Conservation (phyloP, 2,888 invertebrate species). For the Stenodema calcarata region DNA sequence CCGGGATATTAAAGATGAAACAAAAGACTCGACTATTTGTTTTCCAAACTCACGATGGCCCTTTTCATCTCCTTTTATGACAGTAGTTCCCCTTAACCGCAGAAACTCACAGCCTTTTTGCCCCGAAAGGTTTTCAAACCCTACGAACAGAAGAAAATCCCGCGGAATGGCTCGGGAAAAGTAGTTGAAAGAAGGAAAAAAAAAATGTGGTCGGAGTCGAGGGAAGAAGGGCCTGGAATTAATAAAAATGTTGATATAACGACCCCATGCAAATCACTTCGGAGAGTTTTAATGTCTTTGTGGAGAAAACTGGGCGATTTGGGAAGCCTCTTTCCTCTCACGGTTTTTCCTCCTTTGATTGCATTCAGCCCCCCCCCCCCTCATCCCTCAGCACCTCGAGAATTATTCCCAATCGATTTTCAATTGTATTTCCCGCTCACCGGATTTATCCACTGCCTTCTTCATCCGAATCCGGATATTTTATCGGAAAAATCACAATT, state of each 20-base stretch:
- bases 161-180: not conserved
- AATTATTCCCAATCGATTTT: constrained; percentile 40
- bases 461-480: not conserved
- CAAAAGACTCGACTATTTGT: not conserved
- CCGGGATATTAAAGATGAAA: not conserved
- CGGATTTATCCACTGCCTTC: not conserved
- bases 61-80: not conserved
- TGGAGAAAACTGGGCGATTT: not conserved
- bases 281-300: constrained; percentile 27
- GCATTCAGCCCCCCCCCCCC: not conserved
- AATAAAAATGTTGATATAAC: constrained; percentile 45
- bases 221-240: not conserved
- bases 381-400: not conserved
- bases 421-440: not conserved
- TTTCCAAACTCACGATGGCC: not conserved
- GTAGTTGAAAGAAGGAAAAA: not conserved
- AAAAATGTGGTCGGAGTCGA: too few relatives aligned
- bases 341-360: not conserved
- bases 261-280: constrained; percentile 44
- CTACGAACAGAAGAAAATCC: not conserved
- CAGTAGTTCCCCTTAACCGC: not conserved
- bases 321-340: not conserved
- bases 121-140: not conserved
- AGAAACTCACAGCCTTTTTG: not conserved
- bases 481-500: too few relatives aligned